Conservation (phyloP, 1,140 invertebrate genomes). For the Drosophila orosa region DNA sequence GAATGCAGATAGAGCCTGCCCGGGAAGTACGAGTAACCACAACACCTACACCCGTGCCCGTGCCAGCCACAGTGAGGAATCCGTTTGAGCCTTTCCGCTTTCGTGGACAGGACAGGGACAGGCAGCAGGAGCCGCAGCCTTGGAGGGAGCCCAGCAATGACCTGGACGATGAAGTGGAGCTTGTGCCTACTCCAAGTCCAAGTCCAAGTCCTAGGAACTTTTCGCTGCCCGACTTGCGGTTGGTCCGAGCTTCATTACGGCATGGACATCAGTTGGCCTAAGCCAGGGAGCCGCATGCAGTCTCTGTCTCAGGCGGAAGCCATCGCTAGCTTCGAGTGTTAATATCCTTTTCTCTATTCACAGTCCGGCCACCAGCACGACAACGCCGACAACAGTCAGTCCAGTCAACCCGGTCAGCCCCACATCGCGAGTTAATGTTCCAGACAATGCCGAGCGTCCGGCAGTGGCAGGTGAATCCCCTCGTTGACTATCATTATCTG, state of each 20-base stretch:
- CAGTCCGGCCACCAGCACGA: conserved; percentile 4
- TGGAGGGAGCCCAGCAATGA: conserved; percentile 28
- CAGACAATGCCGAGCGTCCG: conserved; percentile 26
- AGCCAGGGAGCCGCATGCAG: conserved; percentile 47
- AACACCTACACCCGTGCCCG: not conserved
- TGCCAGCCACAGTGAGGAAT: conserved; percentile 6
- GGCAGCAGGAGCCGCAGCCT: conserved; percentile 1
- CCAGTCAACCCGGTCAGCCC: conserved; percentile 1
- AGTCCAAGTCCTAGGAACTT: not conserved
- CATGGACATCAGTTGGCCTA: conserved; percentile 47
- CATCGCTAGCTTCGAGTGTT: not conserved
- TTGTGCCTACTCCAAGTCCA: not conserved
- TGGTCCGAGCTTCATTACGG: conserved; percentile 25
- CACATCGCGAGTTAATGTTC: conserved; percentile 24
- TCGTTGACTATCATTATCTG: not conserved
- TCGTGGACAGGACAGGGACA: conserved; percentile 24
- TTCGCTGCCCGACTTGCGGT: conserved; percentile 2
- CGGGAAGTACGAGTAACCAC: conserved; percentile 3
- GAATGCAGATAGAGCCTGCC: conserved; percentile 56
- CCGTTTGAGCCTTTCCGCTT: conserved; percentile 31
- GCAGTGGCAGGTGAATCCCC: conserved; percentile 26
- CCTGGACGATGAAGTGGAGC: conserved; percentile 1
- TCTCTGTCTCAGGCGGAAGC: conserved; percentile 33
- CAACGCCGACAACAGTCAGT: conserved; percentile 16
- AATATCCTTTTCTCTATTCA: not conserved